phyloP scores from a whole-genome alignment of 2,113 vertebrate genomes.

The Megaptera novaeangliae region DNA sequence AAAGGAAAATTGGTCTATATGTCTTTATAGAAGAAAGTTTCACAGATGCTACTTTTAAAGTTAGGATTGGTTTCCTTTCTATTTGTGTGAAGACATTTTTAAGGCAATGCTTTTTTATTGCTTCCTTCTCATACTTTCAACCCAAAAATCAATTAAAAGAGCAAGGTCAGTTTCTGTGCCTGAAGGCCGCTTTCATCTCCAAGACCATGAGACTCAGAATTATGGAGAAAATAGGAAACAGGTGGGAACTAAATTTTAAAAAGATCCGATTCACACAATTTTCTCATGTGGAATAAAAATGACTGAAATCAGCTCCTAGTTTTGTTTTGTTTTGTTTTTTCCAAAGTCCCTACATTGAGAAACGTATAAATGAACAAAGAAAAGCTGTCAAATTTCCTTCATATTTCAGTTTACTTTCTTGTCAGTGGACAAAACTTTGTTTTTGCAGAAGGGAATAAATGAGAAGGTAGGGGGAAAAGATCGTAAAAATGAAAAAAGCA shows the following conservation, averaged over 20 bases:
- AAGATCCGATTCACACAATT: slow-evolving; percentile 24
- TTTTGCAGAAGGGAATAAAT: not conserved
- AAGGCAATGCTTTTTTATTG: not conserved
- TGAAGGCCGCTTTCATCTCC: slow-evolving; percentile 60
- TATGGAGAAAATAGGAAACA: slow-evolving; percentile 38
- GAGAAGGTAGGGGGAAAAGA: not conserved
- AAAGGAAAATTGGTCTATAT: not conserved
- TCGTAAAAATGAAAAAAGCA: not conserved
- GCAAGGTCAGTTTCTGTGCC: slow-evolving; percentile 39
- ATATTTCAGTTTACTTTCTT: slow-evolving; percentile 9
- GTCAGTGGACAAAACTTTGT: slow-evolving; percentile 1
- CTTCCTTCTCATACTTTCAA: slow-evolving; percentile 35
- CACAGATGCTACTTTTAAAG: slow-evolving; percentile 28
- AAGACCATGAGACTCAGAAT: slow-evolving; percentile 40
- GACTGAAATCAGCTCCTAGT: not conserved
- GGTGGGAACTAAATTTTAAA: slow-evolving; percentile 21
- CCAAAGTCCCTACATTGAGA: not conserved
- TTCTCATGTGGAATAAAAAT: not conserved
- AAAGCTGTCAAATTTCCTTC: not conserved
- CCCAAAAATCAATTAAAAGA: slow-evolving; percentile 61
- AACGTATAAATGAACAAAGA: not conserved
- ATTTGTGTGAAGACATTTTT: slow-evolving; percentile 58
- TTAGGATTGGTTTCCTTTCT: slow-evolving; percentile 33
- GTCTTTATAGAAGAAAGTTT: not conserved
- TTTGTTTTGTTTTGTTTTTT: not conserved